A percentile compares a stretch with the other conserved stretches of the same genome.
phyloP scores from a whole-genome alignment of 1,140 invertebrate species.

The Drosophila rufa region DNA sequence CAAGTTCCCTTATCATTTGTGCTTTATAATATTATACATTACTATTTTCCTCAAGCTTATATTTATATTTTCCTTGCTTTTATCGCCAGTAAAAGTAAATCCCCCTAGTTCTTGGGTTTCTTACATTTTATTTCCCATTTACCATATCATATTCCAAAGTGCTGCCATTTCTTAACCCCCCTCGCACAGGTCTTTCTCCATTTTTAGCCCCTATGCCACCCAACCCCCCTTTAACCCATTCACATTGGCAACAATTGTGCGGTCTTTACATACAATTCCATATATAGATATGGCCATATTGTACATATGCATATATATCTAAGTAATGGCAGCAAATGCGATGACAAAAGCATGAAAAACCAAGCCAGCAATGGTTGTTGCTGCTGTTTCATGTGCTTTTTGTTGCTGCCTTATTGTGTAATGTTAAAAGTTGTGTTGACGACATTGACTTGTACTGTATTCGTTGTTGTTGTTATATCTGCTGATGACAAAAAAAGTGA shows the following conservation, averaged over 20 bases:
- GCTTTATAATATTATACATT: too few relatives aligned
- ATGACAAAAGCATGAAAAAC: constrained; percentile 75
- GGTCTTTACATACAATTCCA: constrained; percentile 16
- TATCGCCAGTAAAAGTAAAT: constrained; percentile 2
- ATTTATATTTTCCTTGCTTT: neutral
- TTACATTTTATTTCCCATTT: neutral
- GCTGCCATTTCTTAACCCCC: constrained; percentile 1
- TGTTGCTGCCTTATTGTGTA: constrained; percentile 64
- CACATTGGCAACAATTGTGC: constrained; percentile 29
- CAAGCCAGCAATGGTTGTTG: constrained; percentile 41
- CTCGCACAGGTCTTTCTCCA: constrained; percentile 24
- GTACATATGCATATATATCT: constrained; percentile 18
- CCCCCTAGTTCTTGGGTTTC: neutral
- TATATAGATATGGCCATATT: constrained; percentile 18
- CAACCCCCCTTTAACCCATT: constrained; percentile 16
- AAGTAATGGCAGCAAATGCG: constrained; percentile 63
- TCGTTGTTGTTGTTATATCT: neutral
- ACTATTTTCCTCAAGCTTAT: neutral
- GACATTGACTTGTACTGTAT: constrained; percentile 58
- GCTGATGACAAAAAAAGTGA: constrained; percentile 28
- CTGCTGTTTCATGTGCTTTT: constrained; percentile 18
- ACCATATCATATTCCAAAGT: constrained; percentile 17
- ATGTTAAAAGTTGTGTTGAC: constrained; percentile 62
- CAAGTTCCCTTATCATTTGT: neutral
- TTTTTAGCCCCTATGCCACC: constrained; percentile 1